Percentiles rank a stretch among this genome's conserved stretches.
These are phyloP conservation scores for Drosophila kikkawai DNA, from an alignment of 1,140 invertebrate genomes.

Conservation along the genomic window DNA sequence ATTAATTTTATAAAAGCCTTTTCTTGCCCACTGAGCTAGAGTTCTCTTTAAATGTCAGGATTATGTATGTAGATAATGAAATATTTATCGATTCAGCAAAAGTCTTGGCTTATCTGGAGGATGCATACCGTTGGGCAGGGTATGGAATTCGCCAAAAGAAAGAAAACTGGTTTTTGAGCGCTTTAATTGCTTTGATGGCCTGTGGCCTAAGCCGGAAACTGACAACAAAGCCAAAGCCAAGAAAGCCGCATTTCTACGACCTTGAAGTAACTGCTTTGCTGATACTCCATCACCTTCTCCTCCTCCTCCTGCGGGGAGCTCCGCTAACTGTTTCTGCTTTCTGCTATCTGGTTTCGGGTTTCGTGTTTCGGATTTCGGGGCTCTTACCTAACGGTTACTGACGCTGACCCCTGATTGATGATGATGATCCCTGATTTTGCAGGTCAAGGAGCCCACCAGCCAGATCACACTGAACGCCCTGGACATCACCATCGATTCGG, in stretches of 20 bases:
- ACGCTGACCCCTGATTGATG: conserved; percentile 31
- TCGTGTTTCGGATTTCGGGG: neutral
- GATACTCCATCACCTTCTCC: conserved; percentile 3
- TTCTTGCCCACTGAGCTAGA: neutral
- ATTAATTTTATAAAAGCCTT: conserved; percentile 18
- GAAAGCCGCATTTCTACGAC: conserved; percentile 61
- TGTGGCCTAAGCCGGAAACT: conserved; percentile 65
- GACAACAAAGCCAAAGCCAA: conserved; percentile 37
- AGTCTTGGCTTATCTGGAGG: neutral
- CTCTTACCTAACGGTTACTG: conserved; percentile 31
- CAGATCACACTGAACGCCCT: conserved; percentile 92
- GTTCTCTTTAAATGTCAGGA: neutral
- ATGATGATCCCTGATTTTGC: conserved; percentile 43
- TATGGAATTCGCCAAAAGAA: conserved; percentile 34
- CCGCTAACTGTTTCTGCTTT: conserved; percentile 18
- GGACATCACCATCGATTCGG: conserved; percentile 89
- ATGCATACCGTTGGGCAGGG: conserved; percentile 5
- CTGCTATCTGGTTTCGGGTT: conserved; percentile 2
- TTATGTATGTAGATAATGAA: conserved; percentile 8
- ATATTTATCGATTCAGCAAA: neutral
- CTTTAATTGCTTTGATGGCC: conserved; percentile 16
- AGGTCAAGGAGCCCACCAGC: conserved; percentile 90
- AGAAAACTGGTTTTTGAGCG: conserved; percentile 56
- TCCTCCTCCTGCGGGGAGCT: conserved; percentile 1
- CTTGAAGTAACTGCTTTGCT: conserved; percentile 65